Evolutionary conservation across 2,113 vertebrate genomes (phyloP), one percentile per base, ranked within the genome.

Genomic region (Hirundichthys speculiger): DNA sequence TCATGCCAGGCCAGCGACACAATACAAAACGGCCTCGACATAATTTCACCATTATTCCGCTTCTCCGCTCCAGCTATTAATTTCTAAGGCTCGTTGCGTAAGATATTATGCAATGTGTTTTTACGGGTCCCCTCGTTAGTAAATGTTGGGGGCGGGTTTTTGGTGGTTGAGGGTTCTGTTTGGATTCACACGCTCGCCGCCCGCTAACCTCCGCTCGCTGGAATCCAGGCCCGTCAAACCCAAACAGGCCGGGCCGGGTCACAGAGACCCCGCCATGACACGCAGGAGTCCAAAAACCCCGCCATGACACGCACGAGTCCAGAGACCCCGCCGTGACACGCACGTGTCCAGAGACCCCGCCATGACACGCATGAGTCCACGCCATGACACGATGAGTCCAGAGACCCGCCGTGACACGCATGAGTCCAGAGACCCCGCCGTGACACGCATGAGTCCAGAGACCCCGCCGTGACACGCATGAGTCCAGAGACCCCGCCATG

Each of bases 41-140:
- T 86, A 57, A 83, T 88, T 86, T 78, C 51, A 75, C 19, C 3
- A 88, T 87, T 83, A 62, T 87, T 90, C 74, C 42, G 45, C 89
- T 67, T 56, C 67, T 54, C n/a, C 43, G 56, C 79, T 49, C 42
- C 54, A 63, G 20, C 73, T 70, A 75, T 83, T 86, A 84, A 83
- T 84, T 86, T 81, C 39, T 13, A 71, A 50, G 43, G 58, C 41
- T 46, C n/a, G 69, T 90, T 89, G 63, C 55, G 18, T 79, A 89
- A 90, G 24, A 4, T 34, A 57, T 90, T 89, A 87, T 69, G 69
- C 75, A 90, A 90, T 79, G 25, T 77, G 69, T 86, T 86, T 85
- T 82, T 60, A 43, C 2, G 4, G 18, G 43, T 82, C 12, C 53
- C 52, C 54, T 59, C 42, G 19, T 63, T 80, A 84, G 80, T 60